Evolutionary conservation across 2,888 invertebrate genomes (phyloP), one percentile per base, ranked within the genome.

Genomic region (Tenthredo amoena): DNA sequence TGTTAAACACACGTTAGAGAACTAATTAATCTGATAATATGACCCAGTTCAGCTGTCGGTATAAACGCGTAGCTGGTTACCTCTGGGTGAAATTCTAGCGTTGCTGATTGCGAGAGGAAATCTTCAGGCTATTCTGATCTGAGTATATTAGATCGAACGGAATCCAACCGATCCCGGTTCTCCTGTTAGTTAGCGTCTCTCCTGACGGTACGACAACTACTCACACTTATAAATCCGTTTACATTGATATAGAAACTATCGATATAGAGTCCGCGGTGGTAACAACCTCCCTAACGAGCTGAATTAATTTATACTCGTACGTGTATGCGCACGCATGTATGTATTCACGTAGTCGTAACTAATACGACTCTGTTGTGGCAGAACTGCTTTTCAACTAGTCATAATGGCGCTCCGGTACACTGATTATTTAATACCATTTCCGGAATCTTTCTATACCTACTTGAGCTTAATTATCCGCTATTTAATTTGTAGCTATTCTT

Each of bases 1-100:
- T 83, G 83, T 83, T 86, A 71, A 72, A 86, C 87, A 85, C 87
- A 86, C 86, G 74, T 83, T 87, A 85, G 87, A 87, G 88, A 86
- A 85, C 89, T 90, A 91, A 91, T 91, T 90, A 90, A 90, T 90
- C 90, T 86, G 89, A 90, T 90, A 90, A 89, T 88, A 87, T 87
- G 88, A 87, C 88, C 87, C 84, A 89, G 87, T 87, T 89, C 12
- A 31, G 31, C 34, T 68, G 34, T 62, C 10, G 1, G 26, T 62
- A 62, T 62, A 62, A 21, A 26, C 12, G 21, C 26, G 10, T 62
- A 4, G 26, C 10, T 43, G 47, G 26, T 43, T 47, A 26, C 43
- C 21, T n/a, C 12, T 15, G 6, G 74, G 9, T 15, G 21, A 65
- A 26, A n/a, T 50, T 10, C n/a, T 55, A n/a, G 7, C n/a, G n/a